Conservation (phyloP, 2,888 invertebrate species). For the Dioctria linearis region DNA sequence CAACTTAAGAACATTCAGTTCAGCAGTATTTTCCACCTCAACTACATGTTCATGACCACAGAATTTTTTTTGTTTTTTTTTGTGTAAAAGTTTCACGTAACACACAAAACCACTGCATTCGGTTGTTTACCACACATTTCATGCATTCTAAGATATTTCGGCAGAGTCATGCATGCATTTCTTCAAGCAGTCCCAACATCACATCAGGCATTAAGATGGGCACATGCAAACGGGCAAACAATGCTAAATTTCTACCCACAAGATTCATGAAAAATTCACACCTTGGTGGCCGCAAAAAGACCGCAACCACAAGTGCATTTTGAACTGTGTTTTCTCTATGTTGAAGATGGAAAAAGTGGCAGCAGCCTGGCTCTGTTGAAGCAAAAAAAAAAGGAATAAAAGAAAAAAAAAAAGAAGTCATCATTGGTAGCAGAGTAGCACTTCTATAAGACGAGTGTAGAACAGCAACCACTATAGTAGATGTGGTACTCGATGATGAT, state of each 20-base stretch:
- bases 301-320: conserved; percentile 40
- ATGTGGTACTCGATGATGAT: background rate
- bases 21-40: background rate
- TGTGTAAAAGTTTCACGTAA: conserved; percentile 51
- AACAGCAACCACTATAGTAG: background rate
- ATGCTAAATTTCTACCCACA: conserved; percentile 26
- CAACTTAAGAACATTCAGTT: background rate
- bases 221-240: conserved; percentile 23
- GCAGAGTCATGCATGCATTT: background rate
- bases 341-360: conserved; percentile 46
- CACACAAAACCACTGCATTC: conserved; percentile 46
- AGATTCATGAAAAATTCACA: conserved; percentile 52
- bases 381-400: background rate
- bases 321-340: background rate
- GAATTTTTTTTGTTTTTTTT: background rate
- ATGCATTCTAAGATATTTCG: conserved; percentile 48
- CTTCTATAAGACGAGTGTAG: no score
- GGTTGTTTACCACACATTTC: conserved; percentile 53
- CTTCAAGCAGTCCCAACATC: background rate
- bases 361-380: conserved; percentile 18
- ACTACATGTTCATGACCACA: conserved; percentile 13
- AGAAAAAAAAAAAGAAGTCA: conserved; percentile 10
- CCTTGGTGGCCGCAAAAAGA: conserved; percentile 46
- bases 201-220: background rate
- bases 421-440: background rate